These are phyloP conservation scores for Fragum fragum DNA, from an alignment of 2,888 invertebrate genomes.

Conservation along the genomic window DNA sequence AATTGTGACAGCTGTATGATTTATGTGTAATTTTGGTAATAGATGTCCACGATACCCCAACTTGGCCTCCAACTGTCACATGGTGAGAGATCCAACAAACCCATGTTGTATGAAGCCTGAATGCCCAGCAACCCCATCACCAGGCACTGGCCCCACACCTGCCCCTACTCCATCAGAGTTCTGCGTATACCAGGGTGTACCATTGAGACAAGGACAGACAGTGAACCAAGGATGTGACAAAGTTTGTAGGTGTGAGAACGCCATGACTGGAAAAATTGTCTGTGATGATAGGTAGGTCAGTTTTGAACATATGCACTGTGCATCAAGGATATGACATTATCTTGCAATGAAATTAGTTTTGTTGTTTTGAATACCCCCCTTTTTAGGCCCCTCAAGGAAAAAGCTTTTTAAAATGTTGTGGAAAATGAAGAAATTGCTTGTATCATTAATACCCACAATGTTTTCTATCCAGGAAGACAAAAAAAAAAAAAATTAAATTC, in stretches of 20 bases:
- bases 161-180: constrained; percentile 66
- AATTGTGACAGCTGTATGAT: too few relatives aligned
- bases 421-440: too few relatives aligned
- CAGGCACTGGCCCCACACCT: constrained; percentile 42
- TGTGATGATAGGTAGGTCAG: constrained; percentile 72
- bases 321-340: too few relatives aligned
- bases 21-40: neutral
- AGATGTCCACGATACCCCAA: constrained; percentile 75
- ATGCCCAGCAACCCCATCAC: constrained; percentile 60
- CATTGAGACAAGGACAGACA: constrained; percentile 72
- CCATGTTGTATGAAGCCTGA: constrained; percentile 74
- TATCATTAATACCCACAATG: too few relatives aligned
- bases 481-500: too few relatives aligned
- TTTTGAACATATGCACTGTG: neutral
- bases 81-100: constrained; percentile 68
- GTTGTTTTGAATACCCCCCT: too few relatives aligned
- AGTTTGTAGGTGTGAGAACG: constrained; percentile 76
- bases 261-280: constrained; percentile 70
- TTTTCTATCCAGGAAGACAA: too few relatives aligned
- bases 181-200: constrained; percentile 76
- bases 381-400: too few relatives aligned
- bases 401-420: too few relatives aligned
- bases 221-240: constrained; percentile 75
- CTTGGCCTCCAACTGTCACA: constrained; percentile 65
- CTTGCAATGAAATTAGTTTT: too few relatives aligned